These are phyloP conservation scores for Eptatretus burgeri DNA, from an alignment of 2,113 vertebrate genomes.

Conservation along the genomic window DNA sequence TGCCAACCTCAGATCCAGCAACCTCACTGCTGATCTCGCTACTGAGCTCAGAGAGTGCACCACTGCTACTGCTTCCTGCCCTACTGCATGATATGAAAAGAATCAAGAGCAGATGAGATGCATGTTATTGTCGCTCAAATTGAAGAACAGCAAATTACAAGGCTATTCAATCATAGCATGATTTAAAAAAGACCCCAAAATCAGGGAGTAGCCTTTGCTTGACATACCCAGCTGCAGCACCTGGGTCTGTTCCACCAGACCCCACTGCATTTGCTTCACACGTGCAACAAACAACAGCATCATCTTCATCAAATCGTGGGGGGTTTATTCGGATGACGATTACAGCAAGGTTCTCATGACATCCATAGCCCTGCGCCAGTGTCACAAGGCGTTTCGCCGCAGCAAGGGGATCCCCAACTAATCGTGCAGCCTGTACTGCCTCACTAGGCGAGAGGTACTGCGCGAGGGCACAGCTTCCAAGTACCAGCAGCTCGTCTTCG, in stretches of 20 bases:
- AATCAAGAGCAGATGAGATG: too few species aligned
- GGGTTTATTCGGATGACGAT: conserved; percentile 39
- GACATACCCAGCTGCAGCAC: conserved; percentile 10
- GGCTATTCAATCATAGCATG: conserved; percentile 16
- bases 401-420: conserved; percentile 35
- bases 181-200: conserved; percentile 18
- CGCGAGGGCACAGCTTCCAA: conserved; percentile 65
- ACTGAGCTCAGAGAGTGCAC: conserved; percentile 53
- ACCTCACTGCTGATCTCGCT: conserved; percentile 68
- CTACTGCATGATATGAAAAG: conserved; percentile 15
- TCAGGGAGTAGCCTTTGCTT: conserved; percentile 20
- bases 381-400: conserved; percentile 77
- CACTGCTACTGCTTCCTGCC: conserved; percentile 43
- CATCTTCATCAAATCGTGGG: too few species aligned
- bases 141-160: conserved; percentile 15
- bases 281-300: too few species aligned
- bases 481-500: conserved; percentile 57
- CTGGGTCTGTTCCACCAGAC: too few species aligned
- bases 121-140: too few species aligned
- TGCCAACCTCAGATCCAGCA: conserved; percentile 67
- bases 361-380: conserved; percentile 71
- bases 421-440: conserved; percentile 38
- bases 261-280: too few species aligned
- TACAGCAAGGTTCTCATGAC: conserved; percentile 61
- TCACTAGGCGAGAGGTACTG: conserved; percentile 46